These are phyloP conservation scores for Paedocypris sp. DNA, from an alignment of 2,113 vertebrate genomes.

Conservation along the genomic window DNA sequence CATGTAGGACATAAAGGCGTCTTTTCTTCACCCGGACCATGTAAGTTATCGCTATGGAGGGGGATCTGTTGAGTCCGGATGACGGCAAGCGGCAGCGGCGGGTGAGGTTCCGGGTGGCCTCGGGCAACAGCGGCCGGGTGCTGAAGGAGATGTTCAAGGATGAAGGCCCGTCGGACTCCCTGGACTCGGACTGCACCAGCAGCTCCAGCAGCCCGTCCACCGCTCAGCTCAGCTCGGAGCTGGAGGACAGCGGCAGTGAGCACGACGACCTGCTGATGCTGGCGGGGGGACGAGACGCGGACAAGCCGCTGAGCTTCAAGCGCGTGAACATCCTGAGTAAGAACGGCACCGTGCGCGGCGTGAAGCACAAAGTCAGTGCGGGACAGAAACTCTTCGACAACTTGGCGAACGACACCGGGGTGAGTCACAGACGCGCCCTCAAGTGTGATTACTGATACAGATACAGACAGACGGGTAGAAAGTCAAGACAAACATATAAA, in stretches of 20 bases:
- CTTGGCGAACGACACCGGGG: conserved; percentile 70
- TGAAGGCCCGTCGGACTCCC: conserved; percentile 67
- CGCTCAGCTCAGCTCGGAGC: conserved; percentile 65
- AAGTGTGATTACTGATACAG: too few species aligned
- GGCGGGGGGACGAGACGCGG: conserved; percentile 67
- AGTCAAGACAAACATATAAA: too few species aligned
- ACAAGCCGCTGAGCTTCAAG: conserved; percentile 73
- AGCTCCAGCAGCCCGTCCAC: conserved; percentile 72
- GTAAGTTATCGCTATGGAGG: conserved; percentile 64
- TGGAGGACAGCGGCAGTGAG: conserved; percentile 69
- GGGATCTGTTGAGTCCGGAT: conserved; percentile 50
- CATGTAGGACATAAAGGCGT: conserved; percentile 34
- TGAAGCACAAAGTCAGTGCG: conserved; percentile 95
- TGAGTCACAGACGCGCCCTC: conserved; percentile 65
- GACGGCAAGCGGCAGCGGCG: conserved; percentile 67
- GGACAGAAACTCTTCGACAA: conserved; percentile 90
- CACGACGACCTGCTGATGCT: conserved; percentile 74
- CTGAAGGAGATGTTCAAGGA: conserved; percentile 88
- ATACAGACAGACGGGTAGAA: too few species aligned
- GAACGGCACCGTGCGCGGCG: conserved; percentile 90
- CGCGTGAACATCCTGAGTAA: conserved; percentile 93
- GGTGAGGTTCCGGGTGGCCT: conserved; percentile 90
- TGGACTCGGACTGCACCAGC: conserved; percentile 84
- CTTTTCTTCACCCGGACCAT: conserved; percentile 54
- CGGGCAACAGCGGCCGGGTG: conserved; percentile 83